Base-by-base conservation (phyloP, 2,113 vertebrate genomes). In the Procavia capensis region DNA sequence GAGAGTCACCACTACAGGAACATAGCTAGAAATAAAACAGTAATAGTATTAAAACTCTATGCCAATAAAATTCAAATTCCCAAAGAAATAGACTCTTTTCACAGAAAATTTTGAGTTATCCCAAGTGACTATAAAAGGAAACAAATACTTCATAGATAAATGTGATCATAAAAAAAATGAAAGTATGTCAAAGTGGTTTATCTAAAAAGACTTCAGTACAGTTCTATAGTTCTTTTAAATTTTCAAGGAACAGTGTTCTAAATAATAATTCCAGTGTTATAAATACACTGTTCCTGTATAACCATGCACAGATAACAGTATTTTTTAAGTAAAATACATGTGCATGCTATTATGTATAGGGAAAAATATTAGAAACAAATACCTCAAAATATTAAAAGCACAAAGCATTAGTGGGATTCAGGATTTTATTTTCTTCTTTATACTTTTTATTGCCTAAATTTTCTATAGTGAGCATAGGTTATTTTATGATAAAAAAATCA, bases 171-270 rank as follows among this genome's bases (percentile, higher is more conserved):
- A 86, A 85, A 91, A 86, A 82, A 36, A 34, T 16, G 80, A 81
- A 61, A 72, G 70, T 39, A 34, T 57, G 16, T 80, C 43, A 79
- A 78, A 81, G 17, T 36, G 84, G 17, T 78, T 50, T 50, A 75
- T 50, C 29, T 47, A 34, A 88, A 88, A 57, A 61, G 22, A 1
- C 50, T 94, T 90, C 81, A 88, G 61, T 68, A 31, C 14, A 36
- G 36, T 41, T 74, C 72, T 90, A 11, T 14, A 8, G 39, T 68
- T 72, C 66, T 92, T 64, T 57, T 10, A 68, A 74, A 63, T 25
- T 45, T 95, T 64, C 24, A 85, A 95, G n/a, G 25, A 94, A 79
- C 36, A 85, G 76, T n/a, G n/a, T n/a, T n/a, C n/a, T n/a, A n/a
- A n/a, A n/a, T n/a, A n/a, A 90, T 72, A 47, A 90, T 88, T 79